Evolutionary conservation across 2,888 invertebrate species (phyloP), one percentile per base, ranked within the genome.

Genomic region (Prostheceraeus crozeri): DNA sequence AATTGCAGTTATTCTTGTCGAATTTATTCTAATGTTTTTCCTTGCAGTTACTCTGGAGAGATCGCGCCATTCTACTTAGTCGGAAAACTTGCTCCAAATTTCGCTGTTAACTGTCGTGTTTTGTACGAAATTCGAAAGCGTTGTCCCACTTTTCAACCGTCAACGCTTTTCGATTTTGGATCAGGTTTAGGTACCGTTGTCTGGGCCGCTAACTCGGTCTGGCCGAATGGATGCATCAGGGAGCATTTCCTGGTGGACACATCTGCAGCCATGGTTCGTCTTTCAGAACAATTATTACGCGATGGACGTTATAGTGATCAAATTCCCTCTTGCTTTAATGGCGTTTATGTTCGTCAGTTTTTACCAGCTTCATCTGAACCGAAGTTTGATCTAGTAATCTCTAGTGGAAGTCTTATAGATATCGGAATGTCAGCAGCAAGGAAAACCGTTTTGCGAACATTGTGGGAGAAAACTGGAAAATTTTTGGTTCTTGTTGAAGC

Each of bases 391-490:
- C 77, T 93, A 52, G 87, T 89, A 0, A 77, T 89, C 21, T 84
- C 85, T 56, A 85, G 89, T 0, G 87, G 84, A 72, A 81, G 86
- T 0, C 78, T 91, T 64, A 81, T 90, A 66, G 91, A 93, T 89
- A 65, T 84, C 85, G 0, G 60, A 1, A 81, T 79, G 61, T 77
- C 81, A 63, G 78, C 82, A 68, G 79, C 80, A 25, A 80, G 91
- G 52, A 73, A 86, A 48, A 82, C 86, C 68, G 81, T 82, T 0
- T 75, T 89, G 59, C 79, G 83, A 53, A 86, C 84, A 68, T 78
- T 93, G 6, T 93, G 91, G 91, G 83, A 83, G 57, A 89, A 87
- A 78, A 88, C 89, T 0, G 81, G 83, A 65, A 81, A 84, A 10
- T 89, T 85, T 72, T 77, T 93, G 70, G 81, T 93, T 11, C 79